Percentiles rank a stretch among this genome's conserved stretches.
Conservation (phyloP, 2,888 invertebrate genomes). For the Odontomyia ornata region DNA sequence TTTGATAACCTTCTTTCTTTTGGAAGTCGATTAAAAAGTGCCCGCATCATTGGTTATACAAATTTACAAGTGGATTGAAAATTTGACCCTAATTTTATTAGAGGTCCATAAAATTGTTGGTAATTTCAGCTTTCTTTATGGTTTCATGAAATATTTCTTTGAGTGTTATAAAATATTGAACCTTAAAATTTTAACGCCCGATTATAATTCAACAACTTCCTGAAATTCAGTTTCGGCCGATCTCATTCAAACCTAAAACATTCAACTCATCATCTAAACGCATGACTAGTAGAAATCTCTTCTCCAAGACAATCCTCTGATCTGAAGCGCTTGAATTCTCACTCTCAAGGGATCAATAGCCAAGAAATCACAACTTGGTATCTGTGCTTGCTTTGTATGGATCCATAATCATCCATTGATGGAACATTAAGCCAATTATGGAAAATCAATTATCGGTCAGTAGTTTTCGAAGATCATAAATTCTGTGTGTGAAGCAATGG, state of each 20-base stretch:
- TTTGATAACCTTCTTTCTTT: no score
- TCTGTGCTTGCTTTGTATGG: slow-evolving; percentile 5
- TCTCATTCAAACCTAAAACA: background rate
- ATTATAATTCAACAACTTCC: no score
- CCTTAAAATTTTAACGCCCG: no score
- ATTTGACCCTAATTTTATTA: no score
- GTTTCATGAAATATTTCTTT: no score
- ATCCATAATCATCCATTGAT: slow-evolving; percentile 31
- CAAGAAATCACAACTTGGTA: background rate
- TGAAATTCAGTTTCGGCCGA: no score
- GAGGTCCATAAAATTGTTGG: no score
- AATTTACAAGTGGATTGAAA: no score
- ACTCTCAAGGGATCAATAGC: slow-evolving; percentile 1
- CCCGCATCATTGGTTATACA: no score
- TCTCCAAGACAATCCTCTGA: background rate
- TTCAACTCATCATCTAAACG: background rate
- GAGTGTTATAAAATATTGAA: no score
- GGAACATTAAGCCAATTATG: slow-evolving; percentile 42
- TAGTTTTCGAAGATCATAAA: slow-evolving; percentile 44
- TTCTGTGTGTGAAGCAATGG: slow-evolving; percentile 43
- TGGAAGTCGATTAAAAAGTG: no score
- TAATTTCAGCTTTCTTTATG: no score
- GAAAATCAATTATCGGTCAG: slow-evolving; percentile 43
- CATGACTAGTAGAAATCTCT: slow-evolving; percentile 22
- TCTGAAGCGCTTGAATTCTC: slow-evolving; percentile 8